Conservation (phyloP, 2,797 vertebrate species). For the Takifugu rubripes region DNA sequence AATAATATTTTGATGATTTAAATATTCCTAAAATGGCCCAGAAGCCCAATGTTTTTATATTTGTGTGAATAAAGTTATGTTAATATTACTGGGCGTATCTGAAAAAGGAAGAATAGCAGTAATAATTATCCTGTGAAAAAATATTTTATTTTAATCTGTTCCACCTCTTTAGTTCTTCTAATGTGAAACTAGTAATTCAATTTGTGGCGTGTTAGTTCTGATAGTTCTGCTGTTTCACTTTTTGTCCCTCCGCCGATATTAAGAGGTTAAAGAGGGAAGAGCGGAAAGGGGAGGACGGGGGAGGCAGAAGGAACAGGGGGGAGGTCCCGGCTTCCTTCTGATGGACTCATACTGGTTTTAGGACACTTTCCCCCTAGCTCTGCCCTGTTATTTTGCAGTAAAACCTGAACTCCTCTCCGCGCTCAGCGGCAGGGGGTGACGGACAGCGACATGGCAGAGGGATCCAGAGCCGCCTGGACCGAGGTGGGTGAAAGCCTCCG, state of each 20-base stretch:
- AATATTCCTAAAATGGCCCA: no score
- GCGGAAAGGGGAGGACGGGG: slow-evolving; percentile 12
- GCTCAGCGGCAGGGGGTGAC: background rate
- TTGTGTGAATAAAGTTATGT: no score
- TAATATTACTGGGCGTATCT: no score
- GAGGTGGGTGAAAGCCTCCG: slow-evolving; percentile 26
- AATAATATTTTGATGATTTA: no score
- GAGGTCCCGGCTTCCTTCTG: slow-evolving; percentile 18
- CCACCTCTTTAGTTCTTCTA: background rate
- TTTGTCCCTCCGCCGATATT: background rate
- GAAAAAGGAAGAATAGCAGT: no score
- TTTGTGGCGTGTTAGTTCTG: background rate
- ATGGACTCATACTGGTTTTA: slow-evolving; percentile 1
- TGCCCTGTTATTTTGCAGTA: background rate
- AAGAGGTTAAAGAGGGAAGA: slow-evolving; percentile 20
- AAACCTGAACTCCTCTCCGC: background rate
- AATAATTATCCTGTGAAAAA: no score
- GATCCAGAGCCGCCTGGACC: slow-evolving; percentile 31
- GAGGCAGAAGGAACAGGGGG: slow-evolving; percentile 19
- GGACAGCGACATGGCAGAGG: slow-evolving; percentile 37
- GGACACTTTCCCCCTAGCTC: slow-evolving; percentile 5
- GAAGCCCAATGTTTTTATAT: no score
- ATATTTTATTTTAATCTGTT: no score
- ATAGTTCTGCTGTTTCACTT: background rate
- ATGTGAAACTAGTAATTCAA: background rate